A percentile compares a stretch with the other conserved stretches of the same genome.
phyloP scores from a whole-genome alignment of 2,113 vertebrate species.

The Turdus rufiventris region DNA sequence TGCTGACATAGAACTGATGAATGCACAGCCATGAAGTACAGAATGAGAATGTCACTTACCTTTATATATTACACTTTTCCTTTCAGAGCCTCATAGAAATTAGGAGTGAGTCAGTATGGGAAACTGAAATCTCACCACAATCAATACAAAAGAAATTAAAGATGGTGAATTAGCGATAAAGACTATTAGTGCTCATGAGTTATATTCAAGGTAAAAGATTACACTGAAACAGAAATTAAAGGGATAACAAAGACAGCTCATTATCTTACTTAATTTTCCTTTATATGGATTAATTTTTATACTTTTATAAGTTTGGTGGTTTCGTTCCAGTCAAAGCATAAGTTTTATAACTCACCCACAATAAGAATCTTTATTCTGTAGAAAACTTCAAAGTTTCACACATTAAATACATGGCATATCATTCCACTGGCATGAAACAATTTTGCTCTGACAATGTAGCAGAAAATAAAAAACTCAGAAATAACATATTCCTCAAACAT shows the following conservation, averaged over 20 bases:
- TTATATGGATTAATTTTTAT: background rate
- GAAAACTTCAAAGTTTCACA: background rate
- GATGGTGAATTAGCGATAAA: background rate
- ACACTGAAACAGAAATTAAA: background rate
- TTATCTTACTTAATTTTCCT: background rate
- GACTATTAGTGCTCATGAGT: background rate
- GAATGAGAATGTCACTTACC: background rate
- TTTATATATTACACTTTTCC: conserved; percentile 1
- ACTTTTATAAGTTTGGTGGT: background rate
- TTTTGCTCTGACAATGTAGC: background rate
- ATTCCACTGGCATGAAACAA: background rate
- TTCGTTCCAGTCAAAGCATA: background rate
- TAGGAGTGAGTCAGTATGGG: background rate
- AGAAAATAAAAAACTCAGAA: background rate
- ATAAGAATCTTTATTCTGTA: background rate
- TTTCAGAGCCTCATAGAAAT: background rate
- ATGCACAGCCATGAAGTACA: background rate
- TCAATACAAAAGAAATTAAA: background rate
- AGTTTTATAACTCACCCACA: background rate
- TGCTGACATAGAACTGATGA: conserved; percentile 1
- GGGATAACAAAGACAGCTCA: background rate
- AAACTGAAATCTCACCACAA: background rate
- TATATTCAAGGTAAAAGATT: background rate
- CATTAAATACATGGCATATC: background rate
- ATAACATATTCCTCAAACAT: background rate